Evolutionary conservation across 2,888 invertebrate genomes (phyloP), one percentile per base, ranked within the genome.

Genomic region (Macrophya annulata): DNA sequence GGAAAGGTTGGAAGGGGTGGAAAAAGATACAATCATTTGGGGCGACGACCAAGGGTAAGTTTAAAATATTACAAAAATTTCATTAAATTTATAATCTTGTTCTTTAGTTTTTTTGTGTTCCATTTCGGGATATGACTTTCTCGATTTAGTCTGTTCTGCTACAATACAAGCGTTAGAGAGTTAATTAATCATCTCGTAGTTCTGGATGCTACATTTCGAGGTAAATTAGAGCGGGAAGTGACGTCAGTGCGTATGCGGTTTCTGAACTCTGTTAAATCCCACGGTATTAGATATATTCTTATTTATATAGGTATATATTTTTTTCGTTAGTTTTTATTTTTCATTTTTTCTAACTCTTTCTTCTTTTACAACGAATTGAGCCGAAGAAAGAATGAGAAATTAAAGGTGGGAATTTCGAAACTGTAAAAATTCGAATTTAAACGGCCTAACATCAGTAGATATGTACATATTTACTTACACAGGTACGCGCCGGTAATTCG

Each of bases 11-110:
- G 93, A 97, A 97, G 91, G 96, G 96, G 1, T 97, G 97, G 97
- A 96, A 96, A 91, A 97, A 97, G 92, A 94, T 97, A 88, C 96
- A 97, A 21, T 96, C 96, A 45, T 96, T 97, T 90, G 96, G 96
- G 95, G 95, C 86, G 91, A 94, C 84, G 43, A 62, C 45, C n/a
- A 94, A 95, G 92, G 96, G 96, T 96, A 93, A 96, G 96, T 94
- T 3, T 45, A 0, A 40, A 10, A 72, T 21, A 43, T 25, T 21
- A 62, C 2, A 21, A 15, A 25, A 17, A n/a, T 43, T 21, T 59
- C 59, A 9, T 59, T 8, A 59, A 59, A 21, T 59, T 0, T 12
- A 62, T 62, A 21, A 2, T 62, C 25, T 62, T 62, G 21, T 59
- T 10, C 6, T 8, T 59, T 59, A 15, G 0, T 55, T 21, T 59